Base-by-base conservation (phyloP, 2,113 vertebrate genomes). In the Pterocles orientalis region DNA sequence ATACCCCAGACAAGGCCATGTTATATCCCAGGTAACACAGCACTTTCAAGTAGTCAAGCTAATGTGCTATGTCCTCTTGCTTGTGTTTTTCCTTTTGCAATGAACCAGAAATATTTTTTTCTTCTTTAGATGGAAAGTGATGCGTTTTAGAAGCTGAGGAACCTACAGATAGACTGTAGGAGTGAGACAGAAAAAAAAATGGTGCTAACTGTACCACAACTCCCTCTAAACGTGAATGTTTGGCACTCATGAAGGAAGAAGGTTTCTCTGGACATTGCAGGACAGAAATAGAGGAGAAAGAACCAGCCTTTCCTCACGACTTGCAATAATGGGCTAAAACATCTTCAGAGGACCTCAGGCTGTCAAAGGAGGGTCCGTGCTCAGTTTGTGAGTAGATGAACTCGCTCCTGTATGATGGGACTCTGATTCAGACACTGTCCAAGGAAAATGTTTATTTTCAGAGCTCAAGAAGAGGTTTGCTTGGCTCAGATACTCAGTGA, bases 401-500 rank as follows among this genome's bases (percentile, higher is more conserved):
- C 72, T 89, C 43, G 31, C 18, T 90, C 25, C 51, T 64, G 6
- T 64, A 16, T 36, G 24, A 70, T 82, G 58, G 53, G 34, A 66
- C 56, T 73, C 51, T 75, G 61, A 94, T 64, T 94, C 71, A 90
- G 82, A 83, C 65, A 26, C 47, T 92, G n/a, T 88, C 39, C 21
- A 68, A 90, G 80, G 31, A 86, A 92, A 92, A 65, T 45, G 69
- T 28, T 60, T 97, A 51, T 95, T 92, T 90, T 96, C 92, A 96
- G 90, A 93, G 69, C 80, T 50, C 23, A 92, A 90, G 70, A 82
- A 91, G 71, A 84, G 79, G 28, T 93, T 88, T 92, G 60, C 68
- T 96, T 97, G 95, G 90, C 92, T 92, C 76, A 90, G 82, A 93
- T 92, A 90, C 33, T 66, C 60, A 71, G 61, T 78, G 60, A 86